Base-by-base conservation (phyloP, 2,797 vertebrate genomes). In the Lithobates pipiens region DNA sequence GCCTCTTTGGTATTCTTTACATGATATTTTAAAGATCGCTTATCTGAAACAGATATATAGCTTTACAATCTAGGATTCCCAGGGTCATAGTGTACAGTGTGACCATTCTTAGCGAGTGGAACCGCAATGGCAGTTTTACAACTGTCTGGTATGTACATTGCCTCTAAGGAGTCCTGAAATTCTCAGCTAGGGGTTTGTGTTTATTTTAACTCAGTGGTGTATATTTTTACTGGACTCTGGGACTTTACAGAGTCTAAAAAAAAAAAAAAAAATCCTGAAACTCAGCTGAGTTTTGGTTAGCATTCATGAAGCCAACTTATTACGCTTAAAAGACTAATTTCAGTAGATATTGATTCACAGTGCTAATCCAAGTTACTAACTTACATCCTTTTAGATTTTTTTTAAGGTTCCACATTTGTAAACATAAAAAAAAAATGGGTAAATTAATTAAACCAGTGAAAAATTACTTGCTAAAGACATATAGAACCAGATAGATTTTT, bases 161-260 rank as follows among this genome's bases (percentile, higher is more conserved):
- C 85, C 85, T 79, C 85, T 61, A 83, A 83, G 85, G 81, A 79
- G 69, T 72, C 70, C 85, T 87, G 85, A 83, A 83, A 82, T 79
- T 83, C 61, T 87, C 85, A 83, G 50, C 85, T 82, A 83, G 69
- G 74, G 69, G 76, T 57, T 87, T 57, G 46, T 87, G 61, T 87
- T 87, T 87, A 79, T 87, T 87, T 87, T 78, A 87, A 83, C 80
- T 83, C 70, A 75, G 85, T 79, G 61, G 70, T 87, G 85, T 87
- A 87, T 87, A 87, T 87, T 87, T 83, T 77, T 87, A 39, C 75
- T 87, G 85, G 81, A 79, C 77, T 87, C 50, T 69, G 68, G 63
- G 69, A 72, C 54, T 77, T 78, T 78, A 36, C 76, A 75, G 44
- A 36, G 68, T 73, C 11, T n/a, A n/a, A n/a, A n/a, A n/a, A n/a